phyloP scores from a whole-genome alignment of 2,113 vertebrate genomes.

The Peromyscus californicus region DNA sequence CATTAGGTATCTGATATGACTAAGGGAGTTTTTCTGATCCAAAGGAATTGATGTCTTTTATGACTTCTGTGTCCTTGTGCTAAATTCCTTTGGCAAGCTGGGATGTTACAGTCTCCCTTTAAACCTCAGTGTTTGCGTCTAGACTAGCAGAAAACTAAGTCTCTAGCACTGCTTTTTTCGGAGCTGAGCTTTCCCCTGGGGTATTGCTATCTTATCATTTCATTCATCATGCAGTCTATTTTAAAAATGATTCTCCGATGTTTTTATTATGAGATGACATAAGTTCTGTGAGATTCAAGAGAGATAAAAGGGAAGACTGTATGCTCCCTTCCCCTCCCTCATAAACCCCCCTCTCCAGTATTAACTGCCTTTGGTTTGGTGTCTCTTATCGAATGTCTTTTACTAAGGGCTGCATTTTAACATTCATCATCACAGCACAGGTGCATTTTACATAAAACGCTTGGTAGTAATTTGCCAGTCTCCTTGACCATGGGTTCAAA shows the following conservation, averaged over 20 bases:
- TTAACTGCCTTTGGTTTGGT: constrained; percentile 1
- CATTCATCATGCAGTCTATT: constrained; percentile 47
- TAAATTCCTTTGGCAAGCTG: not conserved
- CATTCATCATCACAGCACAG: not conserved
- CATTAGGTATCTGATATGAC: not conserved
- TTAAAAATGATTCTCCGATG: constrained; percentile 63
- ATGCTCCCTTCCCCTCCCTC: not conserved
- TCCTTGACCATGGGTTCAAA: constrained; percentile 56
- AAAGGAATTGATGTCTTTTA: not conserved
- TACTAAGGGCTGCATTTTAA: constrained; percentile 30
- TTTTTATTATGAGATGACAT: constrained; percentile 52
- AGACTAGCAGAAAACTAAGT: constrained; percentile 31
- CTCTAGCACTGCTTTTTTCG: constrained; percentile 35
- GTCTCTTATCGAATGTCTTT: not conserved
- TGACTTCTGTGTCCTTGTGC: not conserved
- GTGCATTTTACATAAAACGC: constrained; percentile 21
- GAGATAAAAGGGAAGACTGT: constrained; percentile 5
- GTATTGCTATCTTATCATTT: constrained; percentile 45
- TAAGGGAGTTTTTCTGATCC: not conserved
- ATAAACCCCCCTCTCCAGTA: not conserved
- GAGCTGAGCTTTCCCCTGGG: constrained; percentile 45
- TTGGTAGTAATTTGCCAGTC: constrained; percentile 31
- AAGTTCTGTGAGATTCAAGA: constrained; percentile 62
- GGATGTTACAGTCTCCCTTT: not conserved
- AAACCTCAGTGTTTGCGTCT: constrained; percentile 5